Base-by-base conservation (phyloP, 1,140 invertebrate genomes). In the Sinonovacula constricta region DNA sequence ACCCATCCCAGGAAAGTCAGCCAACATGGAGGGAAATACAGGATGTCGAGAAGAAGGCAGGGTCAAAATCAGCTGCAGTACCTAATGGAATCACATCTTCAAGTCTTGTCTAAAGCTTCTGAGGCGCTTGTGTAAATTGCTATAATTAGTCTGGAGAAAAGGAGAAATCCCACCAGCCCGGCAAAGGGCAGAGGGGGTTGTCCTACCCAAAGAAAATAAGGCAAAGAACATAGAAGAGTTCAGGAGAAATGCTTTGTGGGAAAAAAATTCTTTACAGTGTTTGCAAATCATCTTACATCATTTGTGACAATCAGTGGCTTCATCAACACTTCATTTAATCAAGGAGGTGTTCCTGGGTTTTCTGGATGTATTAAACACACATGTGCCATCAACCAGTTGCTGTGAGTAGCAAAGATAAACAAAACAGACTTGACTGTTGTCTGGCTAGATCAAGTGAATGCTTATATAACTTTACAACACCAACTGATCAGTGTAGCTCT, bases 191-290 rank as follows among this genome's bases (percentile, higher is more conserved):
- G 30, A 80, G n/a, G 68, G 59, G 24, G 24, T 31, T 26, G 56
- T 70, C 26, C 24, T 45, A 15, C 59, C 62, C 33, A 80, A 66
- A 31, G 69, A 80, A 49, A 49, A 72, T 33, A 51, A 79, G 36
- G 70, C 76, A 5, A 36, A 60, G 18, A 18, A 62, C 34, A 59
- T 80, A 33, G 65, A 34, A 15, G 62, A 80, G 51, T 80, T 80
- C 49, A n/a, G 49, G 53, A 51, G 68, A 22, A 80, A 72, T 18
- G 65, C 68, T 22, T 57, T 72, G 34, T 36, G n/a, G 65, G 72
- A 24, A 67, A 76, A 30, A 67, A 66, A 76, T 66, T 76, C 15
- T 62, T 74, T 22, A 67, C 60, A 15, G 33, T 76, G 12, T 15
- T 76, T n/a, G 60, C 72, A 51, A 54, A 22, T 4, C 51, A 54